A percentile compares a stretch with the other conserved stretches of the same genome.
Conservation (phyloP, 2,797 vertebrate genomes). For the Cryptoprocta ferox region DNA sequence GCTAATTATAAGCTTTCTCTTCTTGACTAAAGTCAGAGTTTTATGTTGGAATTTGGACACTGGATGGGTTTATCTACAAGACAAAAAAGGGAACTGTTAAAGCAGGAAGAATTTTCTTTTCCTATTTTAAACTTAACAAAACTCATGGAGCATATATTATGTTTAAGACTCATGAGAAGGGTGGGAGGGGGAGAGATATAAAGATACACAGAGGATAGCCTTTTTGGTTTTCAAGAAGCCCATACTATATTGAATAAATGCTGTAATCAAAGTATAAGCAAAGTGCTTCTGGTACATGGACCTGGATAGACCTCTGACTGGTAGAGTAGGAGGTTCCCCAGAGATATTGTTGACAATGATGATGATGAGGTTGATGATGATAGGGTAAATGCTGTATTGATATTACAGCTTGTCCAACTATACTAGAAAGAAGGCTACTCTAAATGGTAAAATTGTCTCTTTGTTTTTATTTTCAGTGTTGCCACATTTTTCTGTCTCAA, state of each 20-base stretch:
- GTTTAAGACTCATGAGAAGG: not conserved
- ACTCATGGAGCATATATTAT: not conserved
- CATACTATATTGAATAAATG: not conserved
- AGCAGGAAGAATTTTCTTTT: not conserved
- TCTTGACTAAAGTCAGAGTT: not conserved
- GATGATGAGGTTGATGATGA: not conserved
- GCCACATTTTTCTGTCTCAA: slow-evolving; percentile 91
- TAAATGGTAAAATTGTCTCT: slow-evolving; percentile 38
- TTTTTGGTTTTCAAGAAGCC: slow-evolving; percentile 27
- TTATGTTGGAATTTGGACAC: not conserved
- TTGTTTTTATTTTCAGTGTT: slow-evolving; percentile 88
- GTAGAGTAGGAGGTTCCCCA: not conserved
- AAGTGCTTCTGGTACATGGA: not conserved
- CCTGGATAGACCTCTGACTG: not conserved
- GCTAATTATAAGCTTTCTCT: not conserved
- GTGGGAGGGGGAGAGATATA: not conserved
- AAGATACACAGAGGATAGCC: not conserved
- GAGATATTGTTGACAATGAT: not conserved
- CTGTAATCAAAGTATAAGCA: not conserved
- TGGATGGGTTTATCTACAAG: not conserved
- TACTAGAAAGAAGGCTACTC: not conserved
- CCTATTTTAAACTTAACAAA: slow-evolving; percentile 29
- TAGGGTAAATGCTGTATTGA: not conserved
- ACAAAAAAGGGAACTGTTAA: not conserved
- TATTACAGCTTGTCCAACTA: not conserved